These are phyloP conservation scores for zebrafish (Danio rerio) DNA, from an alignment of 2,113 vertebrate species.

Conservation along the genomic window DNA sequence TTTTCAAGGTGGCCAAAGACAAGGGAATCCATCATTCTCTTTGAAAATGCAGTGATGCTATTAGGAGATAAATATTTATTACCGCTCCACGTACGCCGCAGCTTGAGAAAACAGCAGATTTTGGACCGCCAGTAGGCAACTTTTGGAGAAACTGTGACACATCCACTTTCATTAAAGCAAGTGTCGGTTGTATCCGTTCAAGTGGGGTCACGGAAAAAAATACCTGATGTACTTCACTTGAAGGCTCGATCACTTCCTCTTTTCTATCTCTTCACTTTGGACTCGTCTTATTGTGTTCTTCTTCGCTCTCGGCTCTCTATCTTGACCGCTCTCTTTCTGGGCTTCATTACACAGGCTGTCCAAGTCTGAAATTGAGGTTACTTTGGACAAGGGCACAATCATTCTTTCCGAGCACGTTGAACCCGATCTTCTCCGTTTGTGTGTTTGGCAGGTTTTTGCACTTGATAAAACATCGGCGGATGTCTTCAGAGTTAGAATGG, in stretches of 20 bases:
- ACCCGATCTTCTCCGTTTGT: constrained; percentile 28
- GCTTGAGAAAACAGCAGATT: constrained; percentile 29
- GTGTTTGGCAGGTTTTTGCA: constrained; percentile 48
- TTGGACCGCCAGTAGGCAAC: constrained; percentile 7
- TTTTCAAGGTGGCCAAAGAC: constrained; percentile 77
- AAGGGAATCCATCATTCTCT: constrained; percentile 76
- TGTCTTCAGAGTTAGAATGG: constrained; percentile 22
- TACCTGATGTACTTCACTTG: constrained; percentile 19
- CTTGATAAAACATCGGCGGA: constrained; percentile 27
- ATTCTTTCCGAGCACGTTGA: constrained; percentile 30
- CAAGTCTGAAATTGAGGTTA: constrained; percentile 43
- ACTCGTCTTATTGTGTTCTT: constrained; percentile 30
- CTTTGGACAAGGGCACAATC: constrained; percentile 46
- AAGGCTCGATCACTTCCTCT: constrained; percentile 17
- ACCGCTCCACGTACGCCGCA: constrained; percentile 55
- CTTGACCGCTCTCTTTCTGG: constrained; percentile 36
- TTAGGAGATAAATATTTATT: constrained; percentile 79
- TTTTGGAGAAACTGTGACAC: neutral
- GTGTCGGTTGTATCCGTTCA: constrained; percentile 6
- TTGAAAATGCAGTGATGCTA: constrained; percentile 74
- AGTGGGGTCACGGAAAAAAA: constrained; percentile 16
- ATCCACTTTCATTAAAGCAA: constrained; percentile 32
- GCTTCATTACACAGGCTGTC: constrained; percentile 48
- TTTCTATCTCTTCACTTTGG: constrained; percentile 25
- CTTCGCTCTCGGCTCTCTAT: neutral